These are phyloP conservation scores for Mesocentrotus franciscanus DNA, from an alignment of 53 echinoderm and acorn worm species.

Conservation along the genomic window DNA sequence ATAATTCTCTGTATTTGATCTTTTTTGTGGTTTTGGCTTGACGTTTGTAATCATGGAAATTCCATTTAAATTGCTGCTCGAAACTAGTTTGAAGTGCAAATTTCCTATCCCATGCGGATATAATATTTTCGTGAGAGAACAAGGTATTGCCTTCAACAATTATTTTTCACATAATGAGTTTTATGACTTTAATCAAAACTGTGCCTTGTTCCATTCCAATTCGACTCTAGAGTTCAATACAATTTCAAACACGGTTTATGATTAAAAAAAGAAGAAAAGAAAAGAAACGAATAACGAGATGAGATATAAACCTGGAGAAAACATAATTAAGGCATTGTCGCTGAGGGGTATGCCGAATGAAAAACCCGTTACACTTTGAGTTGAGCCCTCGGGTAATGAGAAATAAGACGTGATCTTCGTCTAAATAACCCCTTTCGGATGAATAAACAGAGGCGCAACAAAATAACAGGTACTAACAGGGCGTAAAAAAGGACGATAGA, in stretches of 20 bases:
- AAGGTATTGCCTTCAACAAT: background rate
- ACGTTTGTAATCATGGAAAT: background rate
- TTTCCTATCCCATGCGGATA: background rate
- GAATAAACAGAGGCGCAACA: background rate
- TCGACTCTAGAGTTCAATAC: background rate
- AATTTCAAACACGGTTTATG: background rate
- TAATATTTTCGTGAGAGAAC: background rate
- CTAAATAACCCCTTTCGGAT: background rate
- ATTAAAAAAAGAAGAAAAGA: background rate
- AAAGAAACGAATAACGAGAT: background rate
- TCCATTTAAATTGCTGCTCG: background rate
- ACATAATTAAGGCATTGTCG: constrained; percentile 4
- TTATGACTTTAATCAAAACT: background rate
- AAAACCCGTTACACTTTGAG: background rate
- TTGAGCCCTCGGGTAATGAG: background rate
- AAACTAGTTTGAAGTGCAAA: background rate
- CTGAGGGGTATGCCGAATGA: background rate
- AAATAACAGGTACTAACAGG: background rate
- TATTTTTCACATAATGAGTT: background rate
- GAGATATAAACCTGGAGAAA: background rate
- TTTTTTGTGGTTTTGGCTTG: background rate
- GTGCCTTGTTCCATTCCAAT: background rate
- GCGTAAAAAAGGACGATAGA: background rate
- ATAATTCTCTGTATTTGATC: background rate
- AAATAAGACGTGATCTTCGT: background rate